phyloP scores from a whole-genome alignment of 2,797 vertebrate genomes.

The Characodon lateralis region DNA sequence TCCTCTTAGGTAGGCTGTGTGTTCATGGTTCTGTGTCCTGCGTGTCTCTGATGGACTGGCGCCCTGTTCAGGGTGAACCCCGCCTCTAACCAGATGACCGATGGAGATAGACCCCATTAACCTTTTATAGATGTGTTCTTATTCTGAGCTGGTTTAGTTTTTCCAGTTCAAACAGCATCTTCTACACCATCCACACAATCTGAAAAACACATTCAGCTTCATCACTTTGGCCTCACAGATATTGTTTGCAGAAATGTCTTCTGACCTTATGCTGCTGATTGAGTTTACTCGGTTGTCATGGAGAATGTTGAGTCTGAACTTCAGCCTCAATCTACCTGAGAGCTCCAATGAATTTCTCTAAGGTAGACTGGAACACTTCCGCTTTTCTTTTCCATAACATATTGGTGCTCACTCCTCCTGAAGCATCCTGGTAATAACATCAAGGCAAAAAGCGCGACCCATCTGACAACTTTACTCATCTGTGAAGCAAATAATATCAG shows the following conservation, averaged over 20 bases:
- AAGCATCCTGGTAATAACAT: not conserved
- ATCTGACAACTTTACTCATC: not conserved
- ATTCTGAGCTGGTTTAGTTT: not conserved
- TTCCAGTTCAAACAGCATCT: not conserved
- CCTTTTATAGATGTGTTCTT: not conserved
- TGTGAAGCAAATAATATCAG: not conserved
- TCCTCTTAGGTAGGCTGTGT: too few relatives aligned
- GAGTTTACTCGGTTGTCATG: conserved; percentile 24
- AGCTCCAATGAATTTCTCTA: not conserved
- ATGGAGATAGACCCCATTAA: not conserved
- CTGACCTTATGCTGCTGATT: not conserved
- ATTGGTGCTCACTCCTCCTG: not conserved
- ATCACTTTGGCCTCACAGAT: not conserved
- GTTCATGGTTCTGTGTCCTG: too few relatives aligned
- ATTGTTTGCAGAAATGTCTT: conserved; percentile 2
- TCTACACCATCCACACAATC: not conserved
- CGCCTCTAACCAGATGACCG: too few relatives aligned
- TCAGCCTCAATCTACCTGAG: conserved; percentile 3
- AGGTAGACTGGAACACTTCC: conserved; percentile 1
- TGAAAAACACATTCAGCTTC: not conserved
- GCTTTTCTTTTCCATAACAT: not conserved
- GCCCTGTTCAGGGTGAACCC: too few relatives aligned
- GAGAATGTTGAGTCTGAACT: not conserved
- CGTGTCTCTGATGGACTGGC: too few relatives aligned
- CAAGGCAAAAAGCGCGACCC: not conserved